Percentiles rank a stretch among this genome's conserved stretches.
phyloP scores from a whole-genome alignment of 1,140 invertebrate species.

The Subanguina moxae region DNA sequence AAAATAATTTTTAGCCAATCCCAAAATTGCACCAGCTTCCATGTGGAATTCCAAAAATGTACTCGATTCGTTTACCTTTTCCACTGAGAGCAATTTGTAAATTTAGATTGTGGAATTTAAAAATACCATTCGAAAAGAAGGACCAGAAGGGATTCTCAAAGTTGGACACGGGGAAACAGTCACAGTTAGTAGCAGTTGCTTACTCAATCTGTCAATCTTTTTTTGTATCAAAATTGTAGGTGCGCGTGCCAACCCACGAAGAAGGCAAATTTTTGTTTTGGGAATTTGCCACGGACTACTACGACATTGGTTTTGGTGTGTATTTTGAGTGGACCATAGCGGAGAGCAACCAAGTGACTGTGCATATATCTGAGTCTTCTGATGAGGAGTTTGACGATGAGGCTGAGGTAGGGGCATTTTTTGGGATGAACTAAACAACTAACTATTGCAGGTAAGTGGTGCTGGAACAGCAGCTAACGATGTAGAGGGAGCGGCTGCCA shows the following conservation, averaged over 20 bases:
- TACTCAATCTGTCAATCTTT: constrained; percentile 1
- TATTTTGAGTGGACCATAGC: constrained; percentile 90
- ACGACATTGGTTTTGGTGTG: constrained; percentile 96
- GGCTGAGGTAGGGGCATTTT: constrained; percentile 7
- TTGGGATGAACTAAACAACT: no score
- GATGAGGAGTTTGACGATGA: constrained; percentile 59
- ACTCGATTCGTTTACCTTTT: no score
- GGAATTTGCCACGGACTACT: constrained; percentile 98
- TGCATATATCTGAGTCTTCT: constrained; percentile 51
- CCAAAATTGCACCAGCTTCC: constrained; percentile 71
- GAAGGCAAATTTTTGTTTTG: constrained; percentile 91
- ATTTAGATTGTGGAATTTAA: constrained; percentile 66
- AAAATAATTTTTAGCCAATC: constrained; percentile 49
- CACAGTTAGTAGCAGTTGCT: constrained; percentile 69
- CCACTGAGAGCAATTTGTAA: no score
- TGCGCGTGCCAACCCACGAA: constrained; percentile 91
- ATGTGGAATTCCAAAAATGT: constrained; percentile 87
- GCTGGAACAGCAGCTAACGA: constrained; percentile 17
- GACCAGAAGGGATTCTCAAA: constrained; percentile 85
- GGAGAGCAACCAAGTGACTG: constrained; percentile 61
- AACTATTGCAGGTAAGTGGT: background rate
- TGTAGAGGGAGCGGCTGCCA: constrained; percentile 42
- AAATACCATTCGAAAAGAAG: constrained; percentile 75
- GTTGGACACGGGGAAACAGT: constrained; percentile 95
- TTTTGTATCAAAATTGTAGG: constrained; percentile 53